Percentiles rank a stretch among this genome's conserved stretches.
phyloP scores from a whole-genome alignment of 2,888 invertebrate species.

The Eupeodes luniger region DNA sequence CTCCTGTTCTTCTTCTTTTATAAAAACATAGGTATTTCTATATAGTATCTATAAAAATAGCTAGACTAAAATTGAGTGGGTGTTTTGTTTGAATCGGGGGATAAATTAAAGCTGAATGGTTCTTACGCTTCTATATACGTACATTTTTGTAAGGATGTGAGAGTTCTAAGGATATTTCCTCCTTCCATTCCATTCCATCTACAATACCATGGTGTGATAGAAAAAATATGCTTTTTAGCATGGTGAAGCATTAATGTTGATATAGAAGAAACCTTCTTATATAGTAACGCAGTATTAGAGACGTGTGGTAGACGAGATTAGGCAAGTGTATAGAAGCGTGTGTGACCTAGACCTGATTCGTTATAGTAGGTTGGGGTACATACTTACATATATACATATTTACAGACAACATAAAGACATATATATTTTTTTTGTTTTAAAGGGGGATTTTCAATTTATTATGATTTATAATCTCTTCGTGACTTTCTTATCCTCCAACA shows the following conservation, averaged over 20 bases:
- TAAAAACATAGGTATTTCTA: background rate
- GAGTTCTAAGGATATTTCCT: constrained; percentile 42
- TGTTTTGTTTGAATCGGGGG: constrained; percentile 19
- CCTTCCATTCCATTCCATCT: constrained; percentile 22
- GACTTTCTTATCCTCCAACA: constrained; percentile 43
- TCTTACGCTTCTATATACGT: background rate
- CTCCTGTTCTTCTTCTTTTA: background rate
- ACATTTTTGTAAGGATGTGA: constrained; percentile 22
- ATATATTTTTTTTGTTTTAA: background rate
- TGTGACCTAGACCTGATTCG: constrained; percentile 68
- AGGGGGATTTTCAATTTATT: constrained; percentile 46
- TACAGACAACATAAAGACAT: background rate
- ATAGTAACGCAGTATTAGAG: background rate
- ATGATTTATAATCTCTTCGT: constrained; percentile 71
- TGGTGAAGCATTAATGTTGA: background rate
- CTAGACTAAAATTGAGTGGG: constrained; percentile 38
- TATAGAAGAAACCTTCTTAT: background rate
- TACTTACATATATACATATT: background rate
- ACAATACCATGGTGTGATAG: constrained; percentile 6
- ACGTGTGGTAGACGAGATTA: constrained; percentile 45
- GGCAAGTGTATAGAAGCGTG: constrained; percentile 37
- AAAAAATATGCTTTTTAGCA: constrained; percentile 16
- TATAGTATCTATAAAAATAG: background rate
- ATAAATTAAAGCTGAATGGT: constrained; percentile 59
- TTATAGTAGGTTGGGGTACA: no score